Conservation (phyloP, 1,140 invertebrate species). For the Adoxophyes honmai region DNA sequence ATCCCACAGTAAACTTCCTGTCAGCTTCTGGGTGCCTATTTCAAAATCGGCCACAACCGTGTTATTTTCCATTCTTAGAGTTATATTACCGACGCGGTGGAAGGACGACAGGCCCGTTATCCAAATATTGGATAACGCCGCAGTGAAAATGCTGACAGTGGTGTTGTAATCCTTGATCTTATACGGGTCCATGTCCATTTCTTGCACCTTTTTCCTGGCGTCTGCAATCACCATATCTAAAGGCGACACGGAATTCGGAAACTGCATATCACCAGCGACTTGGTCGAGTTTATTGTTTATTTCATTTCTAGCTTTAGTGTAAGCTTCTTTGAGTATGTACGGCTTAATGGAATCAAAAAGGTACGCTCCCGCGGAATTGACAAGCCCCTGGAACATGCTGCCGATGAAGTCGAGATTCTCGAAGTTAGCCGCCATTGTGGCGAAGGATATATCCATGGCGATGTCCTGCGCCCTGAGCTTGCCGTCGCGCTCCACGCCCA, state of each 20-base stretch:
- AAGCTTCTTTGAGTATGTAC: constrained; percentile 86
- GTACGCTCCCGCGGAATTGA: constrained; percentile 88
- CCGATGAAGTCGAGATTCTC: constrained; percentile 87
- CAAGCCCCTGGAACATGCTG: constrained; percentile 84
- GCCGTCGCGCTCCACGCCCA: constrained; percentile 85
- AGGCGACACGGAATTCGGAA: constrained; percentile 91
- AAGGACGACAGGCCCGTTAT: constrained; percentile 87
- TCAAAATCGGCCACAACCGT: constrained; percentile 82
- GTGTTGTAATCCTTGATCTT: constrained; percentile 84
- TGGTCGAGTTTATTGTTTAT: constrained; percentile 82
- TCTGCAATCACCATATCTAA: constrained; percentile 89
- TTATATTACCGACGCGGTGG: constrained; percentile 88
- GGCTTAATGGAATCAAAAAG: constrained; percentile 92
- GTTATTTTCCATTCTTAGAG: constrained; percentile 84
- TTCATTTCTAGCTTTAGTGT: constrained; percentile 82
- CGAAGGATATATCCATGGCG: constrained; percentile 87
- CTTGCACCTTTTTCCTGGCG: constrained; percentile 82
- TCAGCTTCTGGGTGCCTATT: constrained; percentile 86
- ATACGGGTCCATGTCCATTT: constrained; percentile 86
- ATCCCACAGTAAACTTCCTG: constrained; percentile 88
- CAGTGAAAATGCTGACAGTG: constrained; percentile 81
- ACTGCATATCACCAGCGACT: constrained; percentile 81
- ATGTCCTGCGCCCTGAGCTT: constrained; percentile 87
- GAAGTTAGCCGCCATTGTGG: constrained; percentile 88
- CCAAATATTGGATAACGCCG: constrained; percentile 85